A percentile compares a stretch with the other conserved stretches of the same genome.
phyloP scores from a whole-genome alignment of 2,113 vertebrate species.

The Centropus unirufus region DNA sequence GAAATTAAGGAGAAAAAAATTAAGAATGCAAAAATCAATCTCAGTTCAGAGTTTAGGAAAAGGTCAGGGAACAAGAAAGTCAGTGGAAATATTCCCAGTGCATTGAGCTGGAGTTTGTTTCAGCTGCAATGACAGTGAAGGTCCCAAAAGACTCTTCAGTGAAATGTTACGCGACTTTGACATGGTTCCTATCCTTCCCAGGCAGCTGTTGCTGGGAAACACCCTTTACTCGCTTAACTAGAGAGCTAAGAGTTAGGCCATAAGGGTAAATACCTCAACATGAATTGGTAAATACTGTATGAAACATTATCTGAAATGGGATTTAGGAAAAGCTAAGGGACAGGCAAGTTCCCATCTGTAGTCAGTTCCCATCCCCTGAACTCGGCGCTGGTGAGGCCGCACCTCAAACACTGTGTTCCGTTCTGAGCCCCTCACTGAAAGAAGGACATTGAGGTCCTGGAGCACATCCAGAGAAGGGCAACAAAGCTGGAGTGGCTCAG shows the following conservation, averaged over 20 bases:
- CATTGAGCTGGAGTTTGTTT: neutral
- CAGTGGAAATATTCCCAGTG: neutral
- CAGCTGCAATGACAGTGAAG: neutral
- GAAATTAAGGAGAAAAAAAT: neutral
- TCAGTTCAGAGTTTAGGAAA: neutral
- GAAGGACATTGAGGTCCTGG: no score
- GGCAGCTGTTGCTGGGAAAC: neutral
- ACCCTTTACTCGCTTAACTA: neutral
- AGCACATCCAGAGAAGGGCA: no score
- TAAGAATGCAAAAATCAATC: neutral
- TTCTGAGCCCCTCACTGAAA: no score
- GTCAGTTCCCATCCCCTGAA: no score
- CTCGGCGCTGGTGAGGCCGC: no score
- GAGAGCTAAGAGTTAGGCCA: neutral
- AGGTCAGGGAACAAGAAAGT: neutral
- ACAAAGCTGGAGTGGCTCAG: no score
- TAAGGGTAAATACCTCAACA: neutral
- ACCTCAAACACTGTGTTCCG: no score
- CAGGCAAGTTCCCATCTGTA: neutral
- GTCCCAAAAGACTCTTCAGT: neutral
- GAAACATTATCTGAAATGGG: neutral
- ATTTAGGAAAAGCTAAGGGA: neutral
- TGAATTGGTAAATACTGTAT: neutral
- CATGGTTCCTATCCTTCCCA: neutral
- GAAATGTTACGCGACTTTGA: neutral